These are phyloP conservation scores for Drosophila truncata DNA, from an alignment of 1,140 invertebrate species.

Conservation along the genomic window DNA sequence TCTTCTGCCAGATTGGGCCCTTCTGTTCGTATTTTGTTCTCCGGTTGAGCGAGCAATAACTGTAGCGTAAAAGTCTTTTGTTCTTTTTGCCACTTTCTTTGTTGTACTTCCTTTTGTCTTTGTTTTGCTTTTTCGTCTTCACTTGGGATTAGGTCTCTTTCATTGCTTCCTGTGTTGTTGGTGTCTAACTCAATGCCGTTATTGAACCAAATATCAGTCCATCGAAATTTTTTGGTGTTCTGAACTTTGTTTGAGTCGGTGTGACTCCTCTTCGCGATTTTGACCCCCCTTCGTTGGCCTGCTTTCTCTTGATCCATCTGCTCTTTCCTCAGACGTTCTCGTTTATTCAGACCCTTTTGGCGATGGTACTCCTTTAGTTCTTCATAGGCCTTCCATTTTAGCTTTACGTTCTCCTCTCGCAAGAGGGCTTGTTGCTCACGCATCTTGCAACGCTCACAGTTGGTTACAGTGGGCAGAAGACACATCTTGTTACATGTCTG, in stretches of 20 bases:
- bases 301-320: not conserved
- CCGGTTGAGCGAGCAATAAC: too few species aligned
- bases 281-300: too few species aligned
- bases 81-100: not conserved
- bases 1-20: not conserved
- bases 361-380: slow-evolving; percentile 1
- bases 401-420: not conserved
- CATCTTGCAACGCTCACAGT: too few species aligned
- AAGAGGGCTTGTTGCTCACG: not conserved
- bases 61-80: too few species aligned
- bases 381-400: not conserved
- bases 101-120: not conserved
- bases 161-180: too few species aligned
- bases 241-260: not conserved
- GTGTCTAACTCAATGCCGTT: too few species aligned
- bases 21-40: too few species aligned
- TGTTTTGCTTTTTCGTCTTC: not conserved
- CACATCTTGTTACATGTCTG: not conserved
- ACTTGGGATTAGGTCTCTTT: too few species aligned
- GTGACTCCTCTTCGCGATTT: too few species aligned
- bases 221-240: too few species aligned
- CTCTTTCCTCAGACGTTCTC: not conserved
- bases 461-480: not conserved
- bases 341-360: not conserved
- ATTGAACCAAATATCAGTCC: too few species aligned